These are phyloP conservation scores for Drosophila fulvimacula DNA, from an alignment of 2,888 invertebrate species.

Conservation along the genomic window DNA sequence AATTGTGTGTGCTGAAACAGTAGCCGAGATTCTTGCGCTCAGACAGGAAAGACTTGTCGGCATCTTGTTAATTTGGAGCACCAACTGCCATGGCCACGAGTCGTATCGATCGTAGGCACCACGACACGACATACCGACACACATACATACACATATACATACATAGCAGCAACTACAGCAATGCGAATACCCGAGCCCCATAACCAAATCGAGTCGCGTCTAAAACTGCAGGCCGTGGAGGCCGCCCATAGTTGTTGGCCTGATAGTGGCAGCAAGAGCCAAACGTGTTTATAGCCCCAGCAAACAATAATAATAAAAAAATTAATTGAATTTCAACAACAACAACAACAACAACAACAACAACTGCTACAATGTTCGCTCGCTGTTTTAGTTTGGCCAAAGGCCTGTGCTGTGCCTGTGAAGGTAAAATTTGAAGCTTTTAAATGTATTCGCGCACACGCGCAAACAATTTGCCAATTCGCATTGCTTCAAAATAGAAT, in stretches of 20 bases:
- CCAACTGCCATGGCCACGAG: constrained; percentile 69
- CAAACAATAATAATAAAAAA: constrained; percentile 51
- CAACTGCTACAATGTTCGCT: neutral
- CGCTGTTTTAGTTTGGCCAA: constrained; percentile 32
- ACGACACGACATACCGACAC: neutral
- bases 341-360: constrained; percentile 42
- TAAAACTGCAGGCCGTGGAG: constrained; percentile 74
- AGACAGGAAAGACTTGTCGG: constrained; percentile 75
- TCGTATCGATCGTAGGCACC: constrained; percentile 41
- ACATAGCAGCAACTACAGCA: constrained; percentile 6
- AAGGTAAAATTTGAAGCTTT: constrained; percentile 65
- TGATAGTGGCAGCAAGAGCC: constrained; percentile 39
- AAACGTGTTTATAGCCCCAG: constrained; percentile 75
- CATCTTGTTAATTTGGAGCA: constrained; percentile 68
- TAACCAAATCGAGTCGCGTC: constrained; percentile 48
- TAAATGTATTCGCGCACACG: constrained; percentile 17
- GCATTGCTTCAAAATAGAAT: constrained; percentile 8
- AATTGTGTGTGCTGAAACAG: constrained; percentile 16
- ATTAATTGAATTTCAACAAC: constrained; percentile 68
- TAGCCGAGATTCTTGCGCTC: constrained; percentile 38
- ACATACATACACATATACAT: no score
- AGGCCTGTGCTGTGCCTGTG: constrained; percentile 61
- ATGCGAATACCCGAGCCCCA: constrained; percentile 35
- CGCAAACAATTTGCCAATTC: constrained; percentile 23
- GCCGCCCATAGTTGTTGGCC: constrained; percentile 61